These are phyloP conservation scores for Drosophila watanabei DNA, from an alignment of 1,140 invertebrate genomes.

Conservation along the genomic window DNA sequence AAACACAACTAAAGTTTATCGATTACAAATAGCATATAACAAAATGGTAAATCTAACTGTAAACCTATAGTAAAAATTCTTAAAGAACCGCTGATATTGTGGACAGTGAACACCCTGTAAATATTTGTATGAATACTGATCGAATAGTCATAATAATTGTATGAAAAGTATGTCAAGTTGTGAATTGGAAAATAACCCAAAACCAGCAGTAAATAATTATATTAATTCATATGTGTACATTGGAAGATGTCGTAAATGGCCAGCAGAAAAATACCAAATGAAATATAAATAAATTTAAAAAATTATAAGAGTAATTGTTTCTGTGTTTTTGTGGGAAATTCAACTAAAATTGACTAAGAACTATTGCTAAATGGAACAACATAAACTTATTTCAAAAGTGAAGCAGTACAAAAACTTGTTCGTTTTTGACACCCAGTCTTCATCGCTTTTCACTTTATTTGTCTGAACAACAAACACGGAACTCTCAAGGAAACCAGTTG, in stretches of 20 bases:
- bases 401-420: neutral
- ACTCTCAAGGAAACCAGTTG: slow-evolving; percentile 30
- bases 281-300: slow-evolving; percentile 57
- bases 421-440: neutral
- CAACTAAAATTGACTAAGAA: neutral
- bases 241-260: slow-evolving; percentile 59
- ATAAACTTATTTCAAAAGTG: neutral
- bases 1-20: slow-evolving; percentile 52
- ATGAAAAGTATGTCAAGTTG: slow-evolving; percentile 57
- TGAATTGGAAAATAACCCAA: slow-evolving; percentile 66
- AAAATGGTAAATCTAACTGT: slow-evolving; percentile 49
- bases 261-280: slow-evolving; percentile 47
- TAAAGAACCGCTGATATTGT: slow-evolving; percentile 9
- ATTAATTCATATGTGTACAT: slow-evolving; percentile 67
- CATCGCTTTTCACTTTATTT: neutral
- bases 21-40: slow-evolving; percentile 47
- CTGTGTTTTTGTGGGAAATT: neutral
- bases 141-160: slow-evolving; percentile 49
- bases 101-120: slow-evolving; percentile 50
- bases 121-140: slow-evolving; percentile 70
- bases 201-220: slow-evolving; percentile 37
- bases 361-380: neutral
- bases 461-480: neutral
- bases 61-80: slow-evolving; percentile 52
- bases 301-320: slow-evolving; percentile 18